A percentile compares a stretch with the other conserved stretches of the same genome.
Evolutionary conservation across 2,888 invertebrate species (phyloP).

Genomic region (Stenoptilia bipunctidactyla): DNA sequence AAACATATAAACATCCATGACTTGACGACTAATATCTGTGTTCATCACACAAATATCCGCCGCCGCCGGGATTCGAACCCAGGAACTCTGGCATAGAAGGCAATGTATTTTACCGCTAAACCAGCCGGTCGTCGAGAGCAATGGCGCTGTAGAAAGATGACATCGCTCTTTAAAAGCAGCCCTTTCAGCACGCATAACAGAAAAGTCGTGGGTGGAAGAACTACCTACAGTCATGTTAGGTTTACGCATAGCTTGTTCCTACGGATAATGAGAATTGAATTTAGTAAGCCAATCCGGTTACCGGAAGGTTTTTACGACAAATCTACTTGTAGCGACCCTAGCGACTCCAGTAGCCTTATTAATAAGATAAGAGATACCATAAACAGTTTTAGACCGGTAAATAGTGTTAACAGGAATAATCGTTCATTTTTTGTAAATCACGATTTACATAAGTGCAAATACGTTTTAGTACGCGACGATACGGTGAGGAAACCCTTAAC

Average conservation of each 20-base stretch:
- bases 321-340: background rate
- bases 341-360: background rate
- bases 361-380: background rate
- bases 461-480: constrained; percentile 10
- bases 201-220: constrained; percentile 13
- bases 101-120: no score
- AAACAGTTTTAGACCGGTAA: background rate
- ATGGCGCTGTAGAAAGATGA: constrained; percentile 16
- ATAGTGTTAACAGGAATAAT: background rate
- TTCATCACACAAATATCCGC: no score
- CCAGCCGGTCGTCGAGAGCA: constrained; percentile 16
- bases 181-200: constrained; percentile 9
- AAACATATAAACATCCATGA: no score
- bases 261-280: constrained; percentile 19
- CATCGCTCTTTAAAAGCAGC: constrained; percentile 18
- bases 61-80: no score
- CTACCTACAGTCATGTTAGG: constrained; percentile 25
- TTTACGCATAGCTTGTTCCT: constrained; percentile 17
- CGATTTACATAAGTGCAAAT: constrained; percentile 1
- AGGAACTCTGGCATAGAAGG: no score
- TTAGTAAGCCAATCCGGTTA: constrained; percentile 18
- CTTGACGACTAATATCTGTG: no score
- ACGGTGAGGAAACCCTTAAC: constrained; percentile 3
- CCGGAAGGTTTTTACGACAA: constrained; percentile 19
- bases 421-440: constrained; percentile 4